Conservation (phyloP, 2,113 vertebrate genomes). For the Megatriorchis doriae region DNA sequence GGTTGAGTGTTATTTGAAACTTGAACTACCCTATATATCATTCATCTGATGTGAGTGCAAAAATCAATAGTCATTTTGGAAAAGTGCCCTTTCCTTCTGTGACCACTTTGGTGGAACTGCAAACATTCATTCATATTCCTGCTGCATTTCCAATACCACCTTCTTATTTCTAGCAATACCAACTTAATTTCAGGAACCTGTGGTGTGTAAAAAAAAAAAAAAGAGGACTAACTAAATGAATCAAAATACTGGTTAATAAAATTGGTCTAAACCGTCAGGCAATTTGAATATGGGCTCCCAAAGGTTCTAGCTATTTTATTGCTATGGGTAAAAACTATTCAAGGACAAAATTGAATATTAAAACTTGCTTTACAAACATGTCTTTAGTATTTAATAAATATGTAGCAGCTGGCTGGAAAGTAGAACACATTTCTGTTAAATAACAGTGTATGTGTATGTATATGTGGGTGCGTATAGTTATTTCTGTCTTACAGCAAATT, state of each 20-base stretch:
- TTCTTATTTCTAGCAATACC: constrained; percentile 27
- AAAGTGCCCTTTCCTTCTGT: constrained; percentile 23
- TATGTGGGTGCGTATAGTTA: background rate
- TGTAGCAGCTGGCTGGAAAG: constrained; percentile 11
- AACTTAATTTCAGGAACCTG: constrained; percentile 51
- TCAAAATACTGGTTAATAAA: constrained; percentile 34
- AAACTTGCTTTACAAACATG: constrained; percentile 60
- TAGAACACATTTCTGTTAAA: background rate
- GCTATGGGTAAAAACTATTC: constrained; percentile 56
- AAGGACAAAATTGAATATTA: constrained; percentile 68
- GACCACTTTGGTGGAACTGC: constrained; percentile 21
- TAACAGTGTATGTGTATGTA: background rate
- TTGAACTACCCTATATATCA: background rate
- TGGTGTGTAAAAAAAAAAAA: background rate
- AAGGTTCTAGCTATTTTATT: constrained; percentile 36
- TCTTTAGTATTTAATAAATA: constrained; percentile 62
- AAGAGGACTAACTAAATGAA: constrained; percentile 32
- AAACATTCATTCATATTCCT: constrained; percentile 34
- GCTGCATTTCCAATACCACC: constrained; percentile 2
- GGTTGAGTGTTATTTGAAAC: background rate
- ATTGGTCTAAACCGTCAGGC: constrained; percentile 15
- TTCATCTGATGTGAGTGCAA: background rate
- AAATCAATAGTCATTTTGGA: constrained; percentile 22
- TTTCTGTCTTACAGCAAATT: constrained; percentile 15
- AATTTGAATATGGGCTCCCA: constrained; percentile 56